Evolutionary conservation across 2,797 vertebrate species (phyloP), one percentile per base, ranked within the genome.

Genomic region (Lepus townsendii): DNA sequence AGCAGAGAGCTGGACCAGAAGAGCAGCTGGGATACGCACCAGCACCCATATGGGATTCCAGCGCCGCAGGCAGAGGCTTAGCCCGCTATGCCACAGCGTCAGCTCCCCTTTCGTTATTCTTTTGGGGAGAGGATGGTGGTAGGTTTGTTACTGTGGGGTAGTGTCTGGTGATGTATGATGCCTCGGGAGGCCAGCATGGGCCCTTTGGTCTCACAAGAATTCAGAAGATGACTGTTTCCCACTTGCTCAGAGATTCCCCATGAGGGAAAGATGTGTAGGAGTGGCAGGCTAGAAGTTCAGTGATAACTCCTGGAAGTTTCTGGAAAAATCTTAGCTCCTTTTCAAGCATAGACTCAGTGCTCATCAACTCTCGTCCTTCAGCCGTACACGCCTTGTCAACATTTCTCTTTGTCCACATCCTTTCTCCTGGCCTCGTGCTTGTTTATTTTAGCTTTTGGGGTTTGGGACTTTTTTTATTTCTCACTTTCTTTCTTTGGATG

Each of bases 391-490:
- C 80, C 50, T 73, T 27, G 76, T 89, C 84, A 95, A 12, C 87
- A 88, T 94, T 91, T 93, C 91, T 79, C 86, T 89, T 71, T 83
- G 83, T 94, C 92, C 83, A 93, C 96, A 94, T 94, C 95, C 96
- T 95, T 94, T 89, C 88, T 95, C 66, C 86, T 93, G 71, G 57
- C 54, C 68, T 92, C 24, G 1, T 93, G 82, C 83, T 95, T 96
- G 52, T 94, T 96, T 94, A 16, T 90, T 91, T 90, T 86, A 60
- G 57, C 76, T 91, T 90, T 26, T 86, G 57, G 50, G 12, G 60
- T 83, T 78, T n/a, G 19, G 63, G 5, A 13, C 26, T 73, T 35
- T 82, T 54, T 7, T 14, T 68, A 78, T 50, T 63, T 65, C 38
- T 57, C 8, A 84, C 69, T 91, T 75, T 77, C 9, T 93, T 80